These are phyloP conservation scores for Nannobrachium achirus DNA, from an alignment of 2,113 vertebrate species.

Conservation along the genomic window DNA sequence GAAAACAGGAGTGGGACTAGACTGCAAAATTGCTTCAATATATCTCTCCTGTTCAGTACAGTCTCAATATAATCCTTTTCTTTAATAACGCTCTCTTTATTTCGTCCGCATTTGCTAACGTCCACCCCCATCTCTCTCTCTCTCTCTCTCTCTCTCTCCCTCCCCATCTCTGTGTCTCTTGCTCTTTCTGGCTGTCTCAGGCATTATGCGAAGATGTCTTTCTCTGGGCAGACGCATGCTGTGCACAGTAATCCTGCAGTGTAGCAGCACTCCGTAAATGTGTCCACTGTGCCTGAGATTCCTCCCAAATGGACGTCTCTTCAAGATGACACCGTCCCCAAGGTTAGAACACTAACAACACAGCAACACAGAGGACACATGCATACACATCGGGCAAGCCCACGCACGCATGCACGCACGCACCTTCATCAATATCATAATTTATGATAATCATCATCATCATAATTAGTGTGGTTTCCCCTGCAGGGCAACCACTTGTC, in stretches of 20 bases:
- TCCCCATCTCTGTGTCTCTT: not conserved
- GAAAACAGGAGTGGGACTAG: no score
- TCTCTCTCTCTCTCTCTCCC: not conserved
- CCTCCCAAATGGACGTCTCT: conserved; percentile 44
- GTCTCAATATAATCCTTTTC: no score
- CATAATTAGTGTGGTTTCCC: no score
- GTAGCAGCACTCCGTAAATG: conserved; percentile 44
- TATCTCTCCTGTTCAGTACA: no score
- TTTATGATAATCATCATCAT: no score
- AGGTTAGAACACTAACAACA: conserved; percentile 54
- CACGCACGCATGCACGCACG: not conserved
- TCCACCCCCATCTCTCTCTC: not conserved
- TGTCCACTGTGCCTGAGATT: conserved; percentile 27
- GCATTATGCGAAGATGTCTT: conserved; percentile 66
- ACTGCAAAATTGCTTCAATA: no score
- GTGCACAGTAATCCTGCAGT: conserved; percentile 57
- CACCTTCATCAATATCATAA: no score
- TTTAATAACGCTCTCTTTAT: not conserved
- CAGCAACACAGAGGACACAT: conserved; percentile 28
- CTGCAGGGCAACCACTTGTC: no score
- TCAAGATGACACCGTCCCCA: conserved; percentile 41
- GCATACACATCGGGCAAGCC: not conserved
- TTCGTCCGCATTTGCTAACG: not conserved
- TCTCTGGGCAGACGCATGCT: conserved; percentile 52
- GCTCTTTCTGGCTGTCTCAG: conserved; percentile 44